A percentile compares a stretch with the other conserved stretches of the same genome.
These are phyloP conservation scores for Papilio elwesi DNA, from an alignment of 2,888 invertebrate genomes.

Conservation along the genomic window DNA sequence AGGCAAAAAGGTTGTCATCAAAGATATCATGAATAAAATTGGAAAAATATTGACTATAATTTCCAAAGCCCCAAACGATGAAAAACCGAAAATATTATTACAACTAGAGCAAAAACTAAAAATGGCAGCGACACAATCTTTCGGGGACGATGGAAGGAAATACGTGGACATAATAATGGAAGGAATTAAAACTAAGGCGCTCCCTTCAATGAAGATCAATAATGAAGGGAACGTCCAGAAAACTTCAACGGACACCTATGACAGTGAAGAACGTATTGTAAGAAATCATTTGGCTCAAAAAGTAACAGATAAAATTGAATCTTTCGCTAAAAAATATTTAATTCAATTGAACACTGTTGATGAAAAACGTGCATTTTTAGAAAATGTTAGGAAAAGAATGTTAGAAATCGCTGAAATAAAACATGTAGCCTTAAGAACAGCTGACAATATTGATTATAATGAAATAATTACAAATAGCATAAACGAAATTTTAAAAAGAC, in stretches of 20 bases:
- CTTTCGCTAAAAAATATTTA: constrained; percentile 50
- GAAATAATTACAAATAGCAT: constrained; percentile 42
- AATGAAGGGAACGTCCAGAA: constrained; percentile 19
- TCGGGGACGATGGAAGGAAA: constrained; percentile 54
- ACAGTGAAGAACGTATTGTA: constrained; percentile 22
- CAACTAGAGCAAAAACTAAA: constrained; percentile 40
- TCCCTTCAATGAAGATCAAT: constrained; percentile 36
- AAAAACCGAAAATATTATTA: constrained; percentile 41
- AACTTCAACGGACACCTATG: neutral
- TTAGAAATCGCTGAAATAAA: constrained; percentile 47
- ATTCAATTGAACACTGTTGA: constrained; percentile 48
- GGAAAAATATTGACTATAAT: constrained; percentile 37
- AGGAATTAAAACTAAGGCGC: constrained; percentile 55
- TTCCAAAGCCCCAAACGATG: constrained; percentile 30
- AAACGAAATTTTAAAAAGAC: constrained; percentile 29
- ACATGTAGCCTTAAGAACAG: constrained; percentile 45
- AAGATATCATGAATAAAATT: constrained; percentile 37
- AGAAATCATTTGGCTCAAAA: constrained; percentile 44
- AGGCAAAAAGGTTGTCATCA: constrained; percentile 34
- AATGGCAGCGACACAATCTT: constrained; percentile 48
- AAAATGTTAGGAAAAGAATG: constrained; percentile 47
- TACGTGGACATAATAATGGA: constrained; percentile 64
- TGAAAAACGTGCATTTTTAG: constrained; percentile 51
- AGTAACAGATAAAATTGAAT: constrained; percentile 55
- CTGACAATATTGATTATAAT: constrained; percentile 50